Base-by-base conservation (phyloP, 92 coral and sea anemone genomes). In the Desmophyllum pertusum region DNA sequence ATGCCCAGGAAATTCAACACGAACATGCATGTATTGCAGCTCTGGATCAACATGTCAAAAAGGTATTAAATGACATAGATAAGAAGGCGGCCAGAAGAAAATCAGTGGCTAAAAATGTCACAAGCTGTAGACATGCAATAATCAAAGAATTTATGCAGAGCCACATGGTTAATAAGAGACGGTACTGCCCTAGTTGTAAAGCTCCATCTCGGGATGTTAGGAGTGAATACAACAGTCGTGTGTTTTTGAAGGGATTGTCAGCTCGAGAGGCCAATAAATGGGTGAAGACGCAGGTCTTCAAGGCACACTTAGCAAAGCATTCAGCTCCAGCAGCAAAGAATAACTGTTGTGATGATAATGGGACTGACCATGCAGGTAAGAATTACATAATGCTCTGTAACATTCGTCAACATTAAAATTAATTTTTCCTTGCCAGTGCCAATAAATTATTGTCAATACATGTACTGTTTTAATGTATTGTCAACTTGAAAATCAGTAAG, bases 141-240 rank as follows among this genome's bases (percentile, higher is more conserved):
- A 84, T 93, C 25, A 96, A 96, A 63, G 94, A 89, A 27, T 94
- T 96, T 77, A 79, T 90, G 88, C 88, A 75, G 59, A 85, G 73
- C 4, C 84, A 96, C 67, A 88, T 94, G 89, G 64, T 69, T 10
- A 78, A 86, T 45, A 94, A 81, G 73, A 95, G 78, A 50, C 88
- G 93, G 43, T 84, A 85, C 48, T 96, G 99, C 62, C 55, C 87
- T 48, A 78, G 70, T 39, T 96, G 99, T 74, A 91, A 92, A 67
- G 95, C 97, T 0, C 99, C 99, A 0, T 92, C 95, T 40, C 91
- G 99, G 61, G 92, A 88, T 39, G 93, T 96, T 5, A 91, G 93
- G 68, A 87, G 92, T 67, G 96, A 96, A 75, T 91, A 94, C 70
- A 92, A 91, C 59, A 86, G 92, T 31, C 83, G 88, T 29, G 73